A percentile compares a stretch with the other conserved stretches of the same genome.
Evolutionary conservation across 2,888 invertebrate genomes (phyloP).

Genomic region (Cantharis lateralis): DNA sequence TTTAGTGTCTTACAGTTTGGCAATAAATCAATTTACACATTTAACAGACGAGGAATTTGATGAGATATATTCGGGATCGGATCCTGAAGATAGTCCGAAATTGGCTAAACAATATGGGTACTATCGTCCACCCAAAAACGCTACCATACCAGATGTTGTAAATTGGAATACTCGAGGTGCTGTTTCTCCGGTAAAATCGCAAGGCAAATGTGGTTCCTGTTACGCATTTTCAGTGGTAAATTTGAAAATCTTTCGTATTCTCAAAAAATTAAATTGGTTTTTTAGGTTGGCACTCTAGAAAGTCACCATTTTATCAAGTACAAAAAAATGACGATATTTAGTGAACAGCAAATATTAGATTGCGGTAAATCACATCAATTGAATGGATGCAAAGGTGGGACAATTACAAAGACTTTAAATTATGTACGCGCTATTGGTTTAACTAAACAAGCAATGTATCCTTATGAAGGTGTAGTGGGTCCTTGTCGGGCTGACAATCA

Average conservation of each 20-base stretch:
- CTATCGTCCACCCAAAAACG: conserved; percentile 66
- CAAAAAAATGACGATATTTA: no score
- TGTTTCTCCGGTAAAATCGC: conserved; percentile 90
- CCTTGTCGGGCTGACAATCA: conserved; percentile 71
- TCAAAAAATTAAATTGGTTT: not conserved
- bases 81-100: no score
- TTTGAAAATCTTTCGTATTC: conserved; percentile 36
- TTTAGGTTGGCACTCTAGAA: no score
- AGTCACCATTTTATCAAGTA: no score
- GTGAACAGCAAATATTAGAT: conserved; percentile 61
- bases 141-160: conserved; percentile 69
- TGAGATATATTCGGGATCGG: conserved; percentile 67
- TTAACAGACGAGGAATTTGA: conserved; percentile 85
- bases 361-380: conserved; percentile 55
- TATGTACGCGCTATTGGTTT: conserved; percentile 87
- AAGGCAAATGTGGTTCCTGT: conserved; percentile 89
- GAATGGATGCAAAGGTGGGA: conserved; percentile 89
- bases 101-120: no score
- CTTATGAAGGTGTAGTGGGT: conserved; percentile 80
- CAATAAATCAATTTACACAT: conserved; percentile 84
- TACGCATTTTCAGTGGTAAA: conserved; percentile 90
- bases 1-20: conserved; percentile 67
- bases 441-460: conserved; percentile 73
- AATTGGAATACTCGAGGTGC: conserved; percentile 88
- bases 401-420: conserved; percentile 80